Percentiles rank a stretch among this genome's conserved stretches.
Evolutionary conservation across 2,797 vertebrate genomes (phyloP).

Genomic region (Poliocrania exsul): DNA sequence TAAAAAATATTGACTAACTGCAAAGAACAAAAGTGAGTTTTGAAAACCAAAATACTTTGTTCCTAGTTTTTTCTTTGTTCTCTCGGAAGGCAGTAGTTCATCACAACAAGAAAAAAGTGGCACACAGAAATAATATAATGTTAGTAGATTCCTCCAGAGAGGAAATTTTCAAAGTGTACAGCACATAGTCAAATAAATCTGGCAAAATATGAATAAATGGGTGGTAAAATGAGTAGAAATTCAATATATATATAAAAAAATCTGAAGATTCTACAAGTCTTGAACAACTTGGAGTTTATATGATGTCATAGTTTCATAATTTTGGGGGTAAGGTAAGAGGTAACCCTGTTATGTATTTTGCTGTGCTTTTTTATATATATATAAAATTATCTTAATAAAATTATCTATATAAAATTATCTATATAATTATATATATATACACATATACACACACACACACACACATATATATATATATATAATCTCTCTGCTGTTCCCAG

Average conservation of each 20-base stretch:
- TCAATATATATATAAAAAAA: background rate
- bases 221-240: background rate
- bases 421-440: no score
- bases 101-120: background rate
- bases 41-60: background rate
- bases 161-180: background rate
- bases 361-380: no score
- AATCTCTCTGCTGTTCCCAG: background rate
- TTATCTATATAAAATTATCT: no score
- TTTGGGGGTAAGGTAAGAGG: background rate
- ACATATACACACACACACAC: no score
- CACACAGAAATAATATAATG: background rate
- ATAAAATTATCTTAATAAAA: no score
- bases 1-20: background rate
- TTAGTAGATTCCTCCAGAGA: background rate
- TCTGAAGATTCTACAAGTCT: background rate
- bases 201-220: background rate
- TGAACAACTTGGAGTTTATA: background rate
- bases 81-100: background rate
- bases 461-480: no score
- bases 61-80: background rate
- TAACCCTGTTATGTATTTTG: background rate
- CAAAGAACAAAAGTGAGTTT: background rate
- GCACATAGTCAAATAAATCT: background rate
- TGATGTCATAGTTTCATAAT: background rate